Conservation (phyloP, 2,888 invertebrate species). For the Neria commutata region DNA sequence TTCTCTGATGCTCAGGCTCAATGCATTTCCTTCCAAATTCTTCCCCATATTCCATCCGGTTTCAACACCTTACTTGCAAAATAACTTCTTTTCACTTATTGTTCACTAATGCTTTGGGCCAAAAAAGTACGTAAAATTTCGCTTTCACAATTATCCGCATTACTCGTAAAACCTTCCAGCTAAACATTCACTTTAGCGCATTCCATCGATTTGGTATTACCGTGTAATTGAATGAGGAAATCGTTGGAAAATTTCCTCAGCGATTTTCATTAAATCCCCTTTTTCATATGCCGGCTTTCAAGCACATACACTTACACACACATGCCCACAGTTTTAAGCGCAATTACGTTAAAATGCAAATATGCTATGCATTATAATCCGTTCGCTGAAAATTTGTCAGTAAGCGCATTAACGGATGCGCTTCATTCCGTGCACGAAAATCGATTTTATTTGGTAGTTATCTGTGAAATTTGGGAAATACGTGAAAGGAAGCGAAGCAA, state of each 20-base stretch:
- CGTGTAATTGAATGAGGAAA: slow-evolving; percentile 43
- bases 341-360: slow-evolving; percentile 41
- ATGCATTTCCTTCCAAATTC: too few species aligned
- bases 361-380: slow-evolving; percentile 41
- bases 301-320: slow-evolving; percentile 3
- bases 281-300: neutral
- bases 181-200: neutral
- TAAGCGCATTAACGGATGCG: slow-evolving; percentile 39
- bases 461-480: neutral
- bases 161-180: too few species aligned
- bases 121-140: too few species aligned
- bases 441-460: neutral
- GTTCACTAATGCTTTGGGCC: too few species aligned
- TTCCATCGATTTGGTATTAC: slow-evolving; percentile 12
- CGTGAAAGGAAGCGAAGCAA: neutral
- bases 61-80: too few species aligned
- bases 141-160: too few species aligned
- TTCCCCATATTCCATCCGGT: too few species aligned
- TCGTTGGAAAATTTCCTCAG: slow-evolving; percentile 25
- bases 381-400: slow-evolving; percentile 43
- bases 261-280: slow-evolving; percentile 30
- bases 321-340: slow-evolving; percentile 36
- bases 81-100: too few species aligned
- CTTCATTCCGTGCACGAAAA: neutral
- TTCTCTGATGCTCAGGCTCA: too few species aligned